Conservation (phyloP, 2,113 vertebrate genomes). For the Syngnathus typhle region DNA sequence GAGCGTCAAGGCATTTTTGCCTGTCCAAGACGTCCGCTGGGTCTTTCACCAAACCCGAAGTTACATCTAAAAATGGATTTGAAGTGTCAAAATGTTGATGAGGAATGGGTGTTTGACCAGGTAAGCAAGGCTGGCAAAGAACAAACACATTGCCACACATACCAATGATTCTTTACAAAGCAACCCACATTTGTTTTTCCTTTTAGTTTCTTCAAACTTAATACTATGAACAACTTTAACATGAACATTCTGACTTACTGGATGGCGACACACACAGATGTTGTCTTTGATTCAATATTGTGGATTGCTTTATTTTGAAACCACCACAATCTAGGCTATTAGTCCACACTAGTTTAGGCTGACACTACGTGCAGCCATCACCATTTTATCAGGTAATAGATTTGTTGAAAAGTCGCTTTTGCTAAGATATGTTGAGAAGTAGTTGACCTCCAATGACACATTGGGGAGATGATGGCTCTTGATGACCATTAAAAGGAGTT, state of each 20-base stretch:
- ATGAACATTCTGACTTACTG: neutral
- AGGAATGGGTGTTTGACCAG: conserved; percentile 99
- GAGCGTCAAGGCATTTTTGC: conserved; percentile 99
- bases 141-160: conserved; percentile 91
- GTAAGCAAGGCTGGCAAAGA: conserved; percentile 87
- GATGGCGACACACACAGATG: conserved; percentile 1
- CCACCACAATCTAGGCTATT: neutral
- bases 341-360: neutral
- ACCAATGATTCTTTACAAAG: conserved; percentile 65
- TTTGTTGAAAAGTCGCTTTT: neutral
- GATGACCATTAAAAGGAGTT: conserved; percentile 11
- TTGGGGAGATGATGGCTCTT: conserved; percentile 1
- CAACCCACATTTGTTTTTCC: conserved; percentile 19
- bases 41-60: conserved; percentile 99
- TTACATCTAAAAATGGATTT: conserved; percentile 99
- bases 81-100: conserved; percentile 98
- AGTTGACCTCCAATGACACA: neutral
- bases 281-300: conserved; percentile 12
- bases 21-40: conserved; percentile 99
- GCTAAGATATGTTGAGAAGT: neutral
- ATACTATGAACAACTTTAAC: neutral
- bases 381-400: conserved; percentile 46
- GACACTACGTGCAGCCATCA: conserved; percentile 20
- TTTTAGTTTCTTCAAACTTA: conserved; percentile 1
- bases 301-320: conserved; percentile 1